phyloP scores from a whole-genome alignment of 2,888 invertebrate species.

The Caenorhabditis imperialis region DNA sequence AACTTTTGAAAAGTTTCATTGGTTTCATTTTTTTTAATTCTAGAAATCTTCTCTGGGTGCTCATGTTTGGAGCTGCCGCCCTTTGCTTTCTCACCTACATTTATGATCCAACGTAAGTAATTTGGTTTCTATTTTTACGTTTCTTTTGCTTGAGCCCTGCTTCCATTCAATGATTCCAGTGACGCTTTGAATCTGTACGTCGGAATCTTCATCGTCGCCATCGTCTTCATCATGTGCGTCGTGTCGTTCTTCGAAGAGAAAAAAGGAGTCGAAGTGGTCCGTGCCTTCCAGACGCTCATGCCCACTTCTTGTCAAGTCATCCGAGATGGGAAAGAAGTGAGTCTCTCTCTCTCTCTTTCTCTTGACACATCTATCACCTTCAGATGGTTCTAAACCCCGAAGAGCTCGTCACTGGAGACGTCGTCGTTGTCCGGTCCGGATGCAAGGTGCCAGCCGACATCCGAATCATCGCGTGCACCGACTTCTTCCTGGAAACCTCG shows the following conservation, averaged over 20 bases:
- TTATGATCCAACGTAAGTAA: constrained; percentile 61
- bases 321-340: constrained; percentile 64
- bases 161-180: constrained; percentile 30
- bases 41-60: constrained; percentile 73
- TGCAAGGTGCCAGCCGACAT: constrained; percentile 70
- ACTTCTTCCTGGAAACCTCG: constrained; percentile 71
- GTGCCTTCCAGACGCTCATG: constrained; percentile 68
- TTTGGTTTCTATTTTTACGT: too few species aligned
- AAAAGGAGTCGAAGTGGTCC: constrained; percentile 67
- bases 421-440: constrained; percentile 68
- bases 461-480: constrained; percentile 60
- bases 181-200: constrained; percentile 67
- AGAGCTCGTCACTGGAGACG: constrained; percentile 70
- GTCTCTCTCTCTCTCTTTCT: neutral
- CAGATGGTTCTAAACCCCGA: constrained; percentile 61
- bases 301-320: constrained; percentile 68
- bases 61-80: constrained; percentile 67
- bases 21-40: neutral
- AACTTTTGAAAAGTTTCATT: neutral
- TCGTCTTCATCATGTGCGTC: constrained; percentile 71
- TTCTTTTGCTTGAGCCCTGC: too few species aligned
- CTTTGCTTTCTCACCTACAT: constrained; percentile 66
- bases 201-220: constrained; percentile 68
- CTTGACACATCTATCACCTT: neutral
- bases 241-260: constrained; percentile 70